These are phyloP conservation scores for Psettodes erumei DNA, from an alignment of 2,113 vertebrate genomes.

Conservation along the genomic window DNA sequence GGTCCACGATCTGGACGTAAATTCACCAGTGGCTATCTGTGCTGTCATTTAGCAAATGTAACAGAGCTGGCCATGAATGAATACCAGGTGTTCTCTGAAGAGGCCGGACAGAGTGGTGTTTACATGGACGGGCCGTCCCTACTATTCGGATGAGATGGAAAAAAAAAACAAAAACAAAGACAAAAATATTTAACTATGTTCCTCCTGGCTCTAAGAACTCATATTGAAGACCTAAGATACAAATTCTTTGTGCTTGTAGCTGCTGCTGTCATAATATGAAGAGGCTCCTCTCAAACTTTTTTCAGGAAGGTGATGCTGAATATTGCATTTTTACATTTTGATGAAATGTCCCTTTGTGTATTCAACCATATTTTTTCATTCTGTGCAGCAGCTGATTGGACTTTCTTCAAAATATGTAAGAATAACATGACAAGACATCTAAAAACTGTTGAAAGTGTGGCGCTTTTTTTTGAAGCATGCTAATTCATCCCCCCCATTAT, in stretches of 20 bases:
- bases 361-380: constrained; percentile 53
- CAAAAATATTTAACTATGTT: constrained; percentile 30
- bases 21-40: constrained; percentile 71
- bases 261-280: constrained; percentile 38
- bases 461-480: constrained; percentile 37
- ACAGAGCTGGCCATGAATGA: constrained; percentile 65
- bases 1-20: constrained; percentile 76
- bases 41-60: constrained; percentile 72
- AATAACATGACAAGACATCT: constrained; percentile 45
- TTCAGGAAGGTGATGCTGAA: constrained; percentile 22
- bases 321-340: constrained; percentile 21
- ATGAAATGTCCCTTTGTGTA: constrained; percentile 25
- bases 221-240: constrained; percentile 31
- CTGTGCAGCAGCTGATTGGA: constrained; percentile 49
- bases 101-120: constrained; percentile 53
- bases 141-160: constrained; percentile 27
- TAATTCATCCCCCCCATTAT: constrained; percentile 45
- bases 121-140: constrained; percentile 44
- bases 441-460: constrained; percentile 50
- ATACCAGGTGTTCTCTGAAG: constrained; percentile 68
- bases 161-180: constrained; percentile 17
- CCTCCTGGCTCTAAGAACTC: constrained; percentile 43
- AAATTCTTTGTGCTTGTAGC: constrained; percentile 39
- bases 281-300: constrained; percentile 35
- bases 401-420: constrained; percentile 46